A percentile compares a stretch with the other conserved stretches of the same genome.
phyloP scores from a whole-genome alignment of 1,140 invertebrate genomes.

The Ganaspis sp. region DNA sequence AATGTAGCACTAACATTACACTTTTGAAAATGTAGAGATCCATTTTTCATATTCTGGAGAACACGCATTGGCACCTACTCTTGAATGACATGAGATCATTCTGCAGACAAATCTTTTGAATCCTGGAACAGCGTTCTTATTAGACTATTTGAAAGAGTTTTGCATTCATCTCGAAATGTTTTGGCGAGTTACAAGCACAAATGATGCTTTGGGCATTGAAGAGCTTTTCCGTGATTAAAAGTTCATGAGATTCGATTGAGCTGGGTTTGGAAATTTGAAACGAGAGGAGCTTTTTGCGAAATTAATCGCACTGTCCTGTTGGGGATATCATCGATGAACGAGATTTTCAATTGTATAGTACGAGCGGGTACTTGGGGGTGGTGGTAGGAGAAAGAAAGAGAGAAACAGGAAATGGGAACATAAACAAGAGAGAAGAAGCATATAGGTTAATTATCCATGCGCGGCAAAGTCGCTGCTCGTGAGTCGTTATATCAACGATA shows the following conservation, averaged over 20 bases:
- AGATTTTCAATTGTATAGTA: conserved; percentile 16
- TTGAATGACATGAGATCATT: background rate
- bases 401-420: conserved; percentile 16
- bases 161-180: conserved; percentile 3
- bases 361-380: conserved; percentile 1
- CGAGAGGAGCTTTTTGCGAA: conserved; percentile 18
- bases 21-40: background rate
- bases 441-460: conserved; percentile 30
- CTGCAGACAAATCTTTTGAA: background rate
- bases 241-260: conserved; percentile 14
- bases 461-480: conserved; percentile 2
- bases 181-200: background rate
- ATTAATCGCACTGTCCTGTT: conserved; percentile 28
- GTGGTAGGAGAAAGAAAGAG: background rate
- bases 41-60: background rate
- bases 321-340: conserved; percentile 13
- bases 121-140: background rate
- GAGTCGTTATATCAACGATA: conserved; percentile 32
- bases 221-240: conserved; percentile 26
- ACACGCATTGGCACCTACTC: background rate
- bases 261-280: conserved; percentile 10
- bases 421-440: conserved; percentile 25
- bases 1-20: background rate
- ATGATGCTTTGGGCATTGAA: conserved; percentile 1
- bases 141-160: background rate